These are phyloP conservation scores for Onychomys arenicola DNA, from an alignment of 2,797 vertebrate genomes.

Conservation along the genomic window DNA sequence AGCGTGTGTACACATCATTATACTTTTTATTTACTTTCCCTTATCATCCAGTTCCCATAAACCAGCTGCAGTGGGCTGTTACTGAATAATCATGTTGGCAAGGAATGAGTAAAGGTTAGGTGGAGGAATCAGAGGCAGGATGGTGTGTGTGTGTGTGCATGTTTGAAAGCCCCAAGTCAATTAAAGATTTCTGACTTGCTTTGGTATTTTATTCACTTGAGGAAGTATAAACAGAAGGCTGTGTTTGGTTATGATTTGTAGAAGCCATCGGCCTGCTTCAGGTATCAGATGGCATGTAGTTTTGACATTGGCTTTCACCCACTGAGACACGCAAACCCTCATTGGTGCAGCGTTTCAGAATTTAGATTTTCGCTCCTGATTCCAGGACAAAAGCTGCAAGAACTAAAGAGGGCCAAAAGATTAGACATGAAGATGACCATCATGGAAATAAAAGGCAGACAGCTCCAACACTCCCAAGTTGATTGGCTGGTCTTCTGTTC, in stretches of 20 bases:
- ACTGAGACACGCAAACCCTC: slow-evolving; percentile 36
- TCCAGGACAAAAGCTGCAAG: slow-evolving; percentile 5
- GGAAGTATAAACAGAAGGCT: slow-evolving; percentile 63
- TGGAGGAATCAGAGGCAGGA: background rate
- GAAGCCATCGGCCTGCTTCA: slow-evolving; percentile 50
- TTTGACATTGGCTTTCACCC: slow-evolving; percentile 58
- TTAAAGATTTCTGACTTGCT: slow-evolving; percentile 56
- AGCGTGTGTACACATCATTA: background rate
- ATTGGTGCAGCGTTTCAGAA: background rate
- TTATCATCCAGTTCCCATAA: background rate
- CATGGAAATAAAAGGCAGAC: background rate
- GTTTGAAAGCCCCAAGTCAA: slow-evolving; percentile 48
- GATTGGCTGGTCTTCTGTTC: no score
- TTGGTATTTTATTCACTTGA: slow-evolving; percentile 63
- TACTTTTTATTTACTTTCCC: slow-evolving; percentile 15
- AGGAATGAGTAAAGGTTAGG: background rate
- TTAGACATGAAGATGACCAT: background rate
- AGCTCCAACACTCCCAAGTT: background rate
- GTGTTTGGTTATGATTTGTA: slow-evolving; percentile 61
- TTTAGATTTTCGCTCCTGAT: slow-evolving; percentile 30
- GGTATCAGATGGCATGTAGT: slow-evolving; percentile 56
- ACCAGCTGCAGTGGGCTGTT: background rate
- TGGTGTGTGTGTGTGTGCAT: background rate
- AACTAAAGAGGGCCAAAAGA: background rate
- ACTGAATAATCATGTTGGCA: background rate